Evolutionary conservation across 2,113 vertebrate genomes (phyloP), one percentile per base, ranked within the genome.

Genomic region (Myrmecophaga tridactyla): DNA sequence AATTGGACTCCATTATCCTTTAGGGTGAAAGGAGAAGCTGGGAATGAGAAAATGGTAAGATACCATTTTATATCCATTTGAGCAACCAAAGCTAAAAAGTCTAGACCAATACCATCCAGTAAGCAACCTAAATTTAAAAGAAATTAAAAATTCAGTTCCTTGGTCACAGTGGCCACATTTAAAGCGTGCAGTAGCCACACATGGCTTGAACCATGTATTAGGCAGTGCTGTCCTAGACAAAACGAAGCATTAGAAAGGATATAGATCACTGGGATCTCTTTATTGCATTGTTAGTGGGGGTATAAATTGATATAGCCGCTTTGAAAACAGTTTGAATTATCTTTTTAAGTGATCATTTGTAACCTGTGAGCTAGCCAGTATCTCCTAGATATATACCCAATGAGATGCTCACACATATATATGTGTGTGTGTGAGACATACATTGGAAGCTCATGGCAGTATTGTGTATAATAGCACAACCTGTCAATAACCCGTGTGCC

Each of bases 201-300:
- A 0, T 21, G 84, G 48, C n/a, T 31, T 20, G 3, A 5, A 43
- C 31, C 31, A 0, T 13, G 12, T 58, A 6, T 21, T 31, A 18
- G 46, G 11, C 46, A 48, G 46, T 48, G 46, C 46, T 48, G 11
- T 48, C 46, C 46, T 48, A 48, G 36, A 5, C 11, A 27, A 6
- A 17, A 72, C 29, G 4, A 34, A 11, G 0, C 13, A 36, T 46
- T 60, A 6, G 77, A 53, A 25, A 73, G 69, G 41, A 20, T 17
- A 0, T 3, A 2, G 65, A 11, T 76, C 7, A 9, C 34, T 4
- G 43, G 51, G 4, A 4, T n/a, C 27, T 56, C 75, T 67, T 31
- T 20, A 31, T 15, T 29, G 11, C 34, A 0, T 39, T 27, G 23
- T 48, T 18, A 12, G 51, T 36, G 25, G 48, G 36, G 36, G 25